Base-by-base conservation (phyloP, 2,113 vertebrate genomes). In the Struthio camelus region DNA sequence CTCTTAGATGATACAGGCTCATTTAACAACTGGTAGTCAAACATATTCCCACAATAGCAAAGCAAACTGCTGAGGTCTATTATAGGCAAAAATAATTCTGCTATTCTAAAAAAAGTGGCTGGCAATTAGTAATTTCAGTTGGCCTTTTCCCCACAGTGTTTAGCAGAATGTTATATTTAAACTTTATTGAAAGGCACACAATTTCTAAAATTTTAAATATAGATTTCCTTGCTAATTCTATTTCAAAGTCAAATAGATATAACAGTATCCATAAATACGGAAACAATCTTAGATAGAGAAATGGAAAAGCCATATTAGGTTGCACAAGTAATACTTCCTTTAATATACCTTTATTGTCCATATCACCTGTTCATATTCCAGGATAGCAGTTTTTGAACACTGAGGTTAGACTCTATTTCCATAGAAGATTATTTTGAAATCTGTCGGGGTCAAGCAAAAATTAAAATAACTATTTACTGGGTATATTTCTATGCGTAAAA, bases 11-110 rank as follows among this genome's bases (percentile, higher is more conserved):
- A 91, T 76, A 75, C 51, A 92, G 93, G 94, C 87, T 97, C 89
- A 97, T 98, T 97, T 95, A 97, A 97, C 95, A 97, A 97, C 96
- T 96, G 92, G 87, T 96, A 98, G 96, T 96, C 97, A 96, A 97
- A 94, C 53, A 50, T 46, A 8, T 96, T 97, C 92, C 56, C 14
- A 89, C 95, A 96, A 95, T 76, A 90, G 97, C 93, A 91, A 95
- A 96, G 85, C 87, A 96, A 97, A 95, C 80, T 96, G 94, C 94
- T 48, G 77, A 97, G 96, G 95, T 96, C 97, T 97, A 98, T 97
- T 97, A 96, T 93, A 95, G 93, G 95, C 96, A 96, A 97, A 98
- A 98, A 97, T 97, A 96, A 96, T 96, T 88, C 90, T 96, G 84
- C 96, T 93, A 93, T 90, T 95, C 94, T 95, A 93, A 95, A 98